Base-by-base conservation (phyloP, 1,140 invertebrate species). In the Steinernema khuongi region DNA sequence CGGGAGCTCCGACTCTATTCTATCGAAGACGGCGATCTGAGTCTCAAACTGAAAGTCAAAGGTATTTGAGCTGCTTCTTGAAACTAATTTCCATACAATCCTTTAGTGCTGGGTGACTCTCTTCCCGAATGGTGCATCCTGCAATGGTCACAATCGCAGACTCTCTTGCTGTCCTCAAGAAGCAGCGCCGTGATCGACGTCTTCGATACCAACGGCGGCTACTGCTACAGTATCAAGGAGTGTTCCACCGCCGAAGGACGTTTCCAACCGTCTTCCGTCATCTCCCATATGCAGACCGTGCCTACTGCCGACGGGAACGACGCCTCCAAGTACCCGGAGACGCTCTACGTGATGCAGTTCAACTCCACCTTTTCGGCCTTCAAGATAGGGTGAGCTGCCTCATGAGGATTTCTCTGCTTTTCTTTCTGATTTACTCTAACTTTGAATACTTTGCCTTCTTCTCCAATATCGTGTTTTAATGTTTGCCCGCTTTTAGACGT, bases 271-370 rank as follows among this genome's bases (percentile, higher is more conserved):
- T 60, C 50, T 4, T 60, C 50, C 4, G 50, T 60, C 50, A 60
- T 60, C 50, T 60, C 50, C 4, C 50, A 60, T 22, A 22, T 60
- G 14, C 50, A 60, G 26, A 60, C 50, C 19, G 50, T 60, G 14
- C 2, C 50, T 22, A 26, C 50, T 26, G 14, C 50, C 50, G 50
- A 60, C 26, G 50, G 50, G 26, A 60, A 14, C 50, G 50, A 60
- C 19, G 50, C 14, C 11, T 60, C 50, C 50, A 60, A 60, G 50
- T 60, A 22, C 14, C 19, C 26, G 50, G 50, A 60, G 14, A 60
- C 50, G 4, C 50, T 60, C 19, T 60, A 60, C 50, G 50, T 60
- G 22, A 60, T 60, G 50, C 50, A 60, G 50, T 60, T 60, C 50
- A 22, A 60, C 26, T 60, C 50, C 22, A 60, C 50, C 19, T 60